Percentiles rank a stretch among this genome's conserved stretches.
These are phyloP conservation scores for Gymnopithys bicolor DNA, from an alignment of 2,797 vertebrate species.

Conservation along the genomic window DNA sequence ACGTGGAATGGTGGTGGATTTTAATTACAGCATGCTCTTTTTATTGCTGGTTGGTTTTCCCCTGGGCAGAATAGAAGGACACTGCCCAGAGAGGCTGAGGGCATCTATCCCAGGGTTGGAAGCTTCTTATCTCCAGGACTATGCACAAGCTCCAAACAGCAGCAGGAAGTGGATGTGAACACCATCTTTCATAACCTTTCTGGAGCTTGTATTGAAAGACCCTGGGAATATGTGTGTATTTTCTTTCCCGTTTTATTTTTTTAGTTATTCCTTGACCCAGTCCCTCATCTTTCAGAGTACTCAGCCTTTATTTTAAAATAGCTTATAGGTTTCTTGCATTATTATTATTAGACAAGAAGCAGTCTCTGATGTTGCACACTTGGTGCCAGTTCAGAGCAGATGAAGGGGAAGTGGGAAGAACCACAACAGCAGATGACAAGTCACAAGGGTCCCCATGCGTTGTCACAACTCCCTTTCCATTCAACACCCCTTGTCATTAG, in stretches of 20 bases:
- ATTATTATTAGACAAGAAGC: not conserved
- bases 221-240: not conserved
- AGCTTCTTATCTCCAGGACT: not conserved
- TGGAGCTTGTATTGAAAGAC: not conserved
- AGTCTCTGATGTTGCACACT: not conserved
- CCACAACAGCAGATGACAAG: not conserved
- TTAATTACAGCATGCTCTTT: not conserved
- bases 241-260: not conserved
- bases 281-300: not conserved
- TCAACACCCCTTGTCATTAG: not conserved
- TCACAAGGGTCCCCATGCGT: accelerated
- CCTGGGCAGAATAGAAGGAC: not conserved
- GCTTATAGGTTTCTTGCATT: not conserved
- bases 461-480: not conserved
- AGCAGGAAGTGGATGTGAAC: not conserved
- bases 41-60: not conserved
- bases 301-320: not conserved
- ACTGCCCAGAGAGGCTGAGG: not conserved
- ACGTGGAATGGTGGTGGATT: not conserved
- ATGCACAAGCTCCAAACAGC: not conserved
- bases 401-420: not conserved
- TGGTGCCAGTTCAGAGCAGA: not conserved
- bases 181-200: not conserved
- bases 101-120: not conserved
- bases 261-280: not conserved